Percentiles rank a stretch among this genome's conserved stretches.
These are phyloP conservation scores for Philopedon plagiatum DNA, from an alignment of 2,888 invertebrate genomes.

Conservation along the genomic window DNA sequence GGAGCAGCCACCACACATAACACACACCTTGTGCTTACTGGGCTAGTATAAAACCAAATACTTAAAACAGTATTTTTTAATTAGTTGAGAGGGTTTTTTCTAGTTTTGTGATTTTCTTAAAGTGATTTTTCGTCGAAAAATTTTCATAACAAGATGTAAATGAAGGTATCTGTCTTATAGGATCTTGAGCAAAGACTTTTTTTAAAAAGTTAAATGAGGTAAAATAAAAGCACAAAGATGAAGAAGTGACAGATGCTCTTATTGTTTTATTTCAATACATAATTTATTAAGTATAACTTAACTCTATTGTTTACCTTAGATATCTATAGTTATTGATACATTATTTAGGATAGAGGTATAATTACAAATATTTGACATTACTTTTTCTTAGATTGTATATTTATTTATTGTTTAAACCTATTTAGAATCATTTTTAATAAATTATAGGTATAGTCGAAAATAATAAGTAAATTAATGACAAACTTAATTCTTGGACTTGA, in stretches of 20 bases:
- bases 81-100: no score
- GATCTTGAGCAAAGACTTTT: no score
- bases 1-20: no score
- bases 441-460: background rate
- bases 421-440: background rate
- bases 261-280: slow-evolving; percentile 41
- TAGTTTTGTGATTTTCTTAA: no score
- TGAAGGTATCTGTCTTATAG: no score
- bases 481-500: no score
- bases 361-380: slow-evolving; percentile 60
- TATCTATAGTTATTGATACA: background rate
- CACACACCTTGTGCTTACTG: no score
- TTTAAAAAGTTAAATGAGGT: background rate
- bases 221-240: slow-evolving; percentile 13
- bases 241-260: slow-evolving; percentile 30
- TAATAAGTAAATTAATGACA: no score
- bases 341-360: slow-evolving; percentile 53
- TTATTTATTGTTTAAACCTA: background rate
- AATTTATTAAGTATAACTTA: slow-evolving; percentile 8
- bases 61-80: no score
- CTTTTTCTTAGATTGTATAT: background rate
- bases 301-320: slow-evolving; percentile 11
- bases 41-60: no score
- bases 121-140: no score
- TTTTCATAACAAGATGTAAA: no score